A percentile compares a stretch with the other conserved stretches of the same genome.
phyloP scores from a whole-genome alignment of 2,888 invertebrate genomes.

The Lithophane ornitopus region DNA sequence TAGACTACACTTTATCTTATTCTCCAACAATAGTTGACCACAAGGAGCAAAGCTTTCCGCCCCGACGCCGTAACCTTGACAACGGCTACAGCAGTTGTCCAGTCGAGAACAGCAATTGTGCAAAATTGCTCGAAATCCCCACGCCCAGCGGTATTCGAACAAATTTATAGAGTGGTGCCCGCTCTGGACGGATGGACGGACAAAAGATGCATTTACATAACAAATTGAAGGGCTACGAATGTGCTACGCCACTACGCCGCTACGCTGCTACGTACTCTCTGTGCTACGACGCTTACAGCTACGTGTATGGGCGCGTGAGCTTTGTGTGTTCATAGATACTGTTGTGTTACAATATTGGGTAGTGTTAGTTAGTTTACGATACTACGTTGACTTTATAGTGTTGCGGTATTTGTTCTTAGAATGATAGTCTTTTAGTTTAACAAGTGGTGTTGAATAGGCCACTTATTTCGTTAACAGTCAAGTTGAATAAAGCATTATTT shows the following conservation, averaged over 20 bases:
- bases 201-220: constrained; percentile 90
- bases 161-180: constrained; percentile 80
- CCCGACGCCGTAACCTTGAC: constrained; percentile 56
- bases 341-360: constrained; percentile 11
- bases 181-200: constrained; percentile 76
- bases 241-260: constrained; percentile 60
- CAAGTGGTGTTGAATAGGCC: neutral
- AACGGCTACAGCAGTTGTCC: constrained; percentile 46
- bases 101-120: constrained; percentile 70
- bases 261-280: constrained; percentile 48
- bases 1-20: constrained; percentile 15
- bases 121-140: constrained; percentile 76
- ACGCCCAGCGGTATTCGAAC: constrained; percentile 74
- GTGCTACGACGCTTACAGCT: constrained; percentile 49
- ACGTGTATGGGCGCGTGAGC: neutral
- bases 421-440: neutral
- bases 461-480: neutral
- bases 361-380: neutral
- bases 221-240: constrained; percentile 88
- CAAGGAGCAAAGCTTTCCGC: constrained; percentile 27
- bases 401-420: neutral
- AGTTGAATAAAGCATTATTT: neutral
- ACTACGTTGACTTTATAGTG: neutral
- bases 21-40: constrained; percentile 23
- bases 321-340: constrained; percentile 36